phyloP scores from a whole-genome alignment of 2,797 vertebrate species.

The Poecilia gillii region DNA sequence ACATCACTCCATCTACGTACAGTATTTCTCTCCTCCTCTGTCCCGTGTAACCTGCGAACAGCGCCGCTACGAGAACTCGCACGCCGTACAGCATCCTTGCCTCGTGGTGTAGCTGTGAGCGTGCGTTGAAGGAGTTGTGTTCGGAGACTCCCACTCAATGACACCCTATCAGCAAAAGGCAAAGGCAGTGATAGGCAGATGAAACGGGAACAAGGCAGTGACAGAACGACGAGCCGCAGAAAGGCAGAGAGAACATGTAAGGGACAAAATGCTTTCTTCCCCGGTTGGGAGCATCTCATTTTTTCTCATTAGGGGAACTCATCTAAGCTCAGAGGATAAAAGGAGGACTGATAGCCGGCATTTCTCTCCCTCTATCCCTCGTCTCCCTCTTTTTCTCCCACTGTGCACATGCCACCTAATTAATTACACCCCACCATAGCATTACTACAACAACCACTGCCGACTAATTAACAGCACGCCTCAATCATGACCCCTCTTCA shows the following conservation, averaged over 20 bases:
- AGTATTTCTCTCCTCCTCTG: slow-evolving; percentile 11
- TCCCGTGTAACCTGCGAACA: slow-evolving; percentile 4
- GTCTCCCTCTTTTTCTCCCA: slow-evolving; percentile 67
- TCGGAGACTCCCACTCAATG: slow-evolving; percentile 58
- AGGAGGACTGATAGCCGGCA: slow-evolving; percentile 69
- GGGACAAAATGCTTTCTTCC: slow-evolving; percentile 77
- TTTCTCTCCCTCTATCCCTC: slow-evolving; percentile 56
- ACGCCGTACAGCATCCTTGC: slow-evolving; percentile 8
- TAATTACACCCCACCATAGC: slow-evolving; percentile 78
- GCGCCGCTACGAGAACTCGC: not conserved
- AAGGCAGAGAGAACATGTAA: slow-evolving; percentile 74
- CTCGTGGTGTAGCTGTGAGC: slow-evolving; percentile 31
- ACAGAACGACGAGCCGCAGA: slow-evolving; percentile 67
- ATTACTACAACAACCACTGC: slow-evolving; percentile 76
- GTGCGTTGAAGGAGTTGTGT: slow-evolving; percentile 55
- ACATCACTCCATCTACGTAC: slow-evolving; percentile 30
- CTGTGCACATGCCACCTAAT: slow-evolving; percentile 77
- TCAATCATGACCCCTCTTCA: slow-evolving; percentile 75
- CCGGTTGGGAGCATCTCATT: slow-evolving; percentile 73
- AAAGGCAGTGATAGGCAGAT: slow-evolving; percentile 71
- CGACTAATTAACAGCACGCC: slow-evolving; percentile 77
- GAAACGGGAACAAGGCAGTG: slow-evolving; percentile 72
- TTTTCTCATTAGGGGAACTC: slow-evolving; percentile 78
- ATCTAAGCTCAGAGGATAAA: slow-evolving; percentile 76
- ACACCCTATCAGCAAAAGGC: slow-evolving; percentile 64